Evolutionary conservation across 2,113 vertebrate species (phyloP).

Genomic region (Malurus elegans): DNA sequence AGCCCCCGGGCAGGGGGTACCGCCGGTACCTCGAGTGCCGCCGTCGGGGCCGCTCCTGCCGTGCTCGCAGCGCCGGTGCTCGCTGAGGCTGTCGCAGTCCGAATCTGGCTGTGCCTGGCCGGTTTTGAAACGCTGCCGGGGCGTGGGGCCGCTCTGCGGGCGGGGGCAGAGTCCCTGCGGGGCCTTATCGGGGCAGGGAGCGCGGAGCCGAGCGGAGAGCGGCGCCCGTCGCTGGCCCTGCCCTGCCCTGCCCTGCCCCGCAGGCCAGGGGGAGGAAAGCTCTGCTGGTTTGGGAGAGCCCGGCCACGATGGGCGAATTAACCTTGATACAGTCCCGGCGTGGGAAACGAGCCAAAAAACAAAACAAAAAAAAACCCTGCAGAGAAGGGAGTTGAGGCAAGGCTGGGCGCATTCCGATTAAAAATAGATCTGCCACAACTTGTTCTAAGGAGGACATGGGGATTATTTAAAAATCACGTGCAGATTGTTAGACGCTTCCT

Average conservation of each 20-base stretch:
- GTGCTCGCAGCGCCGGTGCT: neutral
- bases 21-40: neutral
- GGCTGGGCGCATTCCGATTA: neutral
- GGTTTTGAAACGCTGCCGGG: neutral
- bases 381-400: neutral
- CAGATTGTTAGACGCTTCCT: fast-evolving
- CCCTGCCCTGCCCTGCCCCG: neutral
- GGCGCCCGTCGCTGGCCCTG: neutral
- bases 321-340: fast-evolving
- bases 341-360: neutral
- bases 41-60: neutral
- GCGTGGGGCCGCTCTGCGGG: neutral
- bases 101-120: neutral
- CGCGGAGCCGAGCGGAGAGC: neutral
- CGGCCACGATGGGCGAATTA: fast-evolving
- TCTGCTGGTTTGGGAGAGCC: fast-evolving
- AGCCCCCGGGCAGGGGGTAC: no score
- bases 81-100: neutral
- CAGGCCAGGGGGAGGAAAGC: neutral
- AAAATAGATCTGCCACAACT: neutral
- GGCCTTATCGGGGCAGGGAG: neutral
- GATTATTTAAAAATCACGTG: neutral
- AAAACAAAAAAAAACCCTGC: neutral
- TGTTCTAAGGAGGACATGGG: neutral
- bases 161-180: neutral